phyloP scores from a whole-genome alignment of 1,140 invertebrate species.

The Zaprionus camerounensis region DNA sequence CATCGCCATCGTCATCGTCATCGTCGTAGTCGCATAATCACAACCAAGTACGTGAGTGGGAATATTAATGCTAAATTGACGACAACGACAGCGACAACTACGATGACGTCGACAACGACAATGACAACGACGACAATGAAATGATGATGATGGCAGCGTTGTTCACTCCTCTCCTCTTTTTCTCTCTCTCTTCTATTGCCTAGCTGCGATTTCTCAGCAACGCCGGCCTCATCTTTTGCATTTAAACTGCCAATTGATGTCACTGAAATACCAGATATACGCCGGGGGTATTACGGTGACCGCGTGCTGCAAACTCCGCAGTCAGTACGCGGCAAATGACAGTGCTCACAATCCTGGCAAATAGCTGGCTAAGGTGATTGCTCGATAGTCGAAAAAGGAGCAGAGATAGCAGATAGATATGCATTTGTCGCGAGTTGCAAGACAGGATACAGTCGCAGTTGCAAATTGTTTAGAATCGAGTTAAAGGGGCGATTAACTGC shows the following conservation, averaged over 20 bases:
- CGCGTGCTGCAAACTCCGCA: conserved; percentile 25
- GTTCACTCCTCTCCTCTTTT: not conserved
- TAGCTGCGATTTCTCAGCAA: conserved; percentile 67
- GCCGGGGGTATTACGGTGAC: conserved; percentile 29
- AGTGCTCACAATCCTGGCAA: conserved; percentile 53
- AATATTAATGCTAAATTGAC: conserved; percentile 84
- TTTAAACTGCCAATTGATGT: conserved; percentile 84
- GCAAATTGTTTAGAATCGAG: not conserved
- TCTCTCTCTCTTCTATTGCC: conserved; percentile 6
- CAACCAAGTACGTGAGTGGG: conserved; percentile 83
- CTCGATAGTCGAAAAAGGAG: conserved; percentile 10
- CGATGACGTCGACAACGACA: conserved; percentile 40
- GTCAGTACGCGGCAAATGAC: conserved; percentile 64
- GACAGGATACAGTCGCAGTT: not conserved
- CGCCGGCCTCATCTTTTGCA: conserved; percentile 79
- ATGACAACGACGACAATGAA: conserved; percentile 44
- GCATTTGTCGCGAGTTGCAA: conserved; percentile 12
- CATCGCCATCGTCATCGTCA: conserved; percentile 48
- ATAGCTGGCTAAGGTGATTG: conserved; percentile 50
- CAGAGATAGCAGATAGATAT: conserved; percentile 2
- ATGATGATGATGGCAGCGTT: conserved; percentile 30
- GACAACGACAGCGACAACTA: conserved; percentile 63
- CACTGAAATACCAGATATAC: conserved; percentile 65
- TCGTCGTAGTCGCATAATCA: conserved; percentile 81
- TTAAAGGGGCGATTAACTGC: not conserved